Percentiles rank a stretch among this genome's conserved stretches.
Evolutionary conservation across 2,113 vertebrate species (phyloP).

Genomic region (Bagarius yarrelli): DNA sequence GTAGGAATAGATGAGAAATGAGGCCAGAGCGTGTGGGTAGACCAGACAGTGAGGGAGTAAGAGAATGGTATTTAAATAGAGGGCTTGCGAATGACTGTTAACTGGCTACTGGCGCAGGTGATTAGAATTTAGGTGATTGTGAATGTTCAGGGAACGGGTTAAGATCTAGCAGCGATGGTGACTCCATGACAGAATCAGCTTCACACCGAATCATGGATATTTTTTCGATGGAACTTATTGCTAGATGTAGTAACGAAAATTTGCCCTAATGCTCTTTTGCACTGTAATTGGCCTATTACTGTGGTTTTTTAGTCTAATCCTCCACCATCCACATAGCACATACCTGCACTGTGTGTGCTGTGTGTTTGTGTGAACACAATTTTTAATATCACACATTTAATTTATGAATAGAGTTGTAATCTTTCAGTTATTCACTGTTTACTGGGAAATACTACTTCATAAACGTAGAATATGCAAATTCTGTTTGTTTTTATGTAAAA

Average conservation of each 20-base stretch:
- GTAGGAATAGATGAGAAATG: too few relatives aligned
- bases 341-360: too few relatives aligned
- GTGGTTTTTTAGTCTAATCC: background rate
- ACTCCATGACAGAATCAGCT: background rate
- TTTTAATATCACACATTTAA: background rate
- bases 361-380: background rate
- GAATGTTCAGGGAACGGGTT: too few relatives aligned
- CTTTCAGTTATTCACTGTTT: background rate
- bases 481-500: background rate
- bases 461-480: background rate
- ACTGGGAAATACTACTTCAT: slow-evolving; percentile 2
- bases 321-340: background rate
- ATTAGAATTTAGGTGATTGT: too few relatives aligned
- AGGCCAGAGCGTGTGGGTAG: too few relatives aligned
- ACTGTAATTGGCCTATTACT: background rate
- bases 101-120: too few relatives aligned
- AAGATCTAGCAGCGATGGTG: background rate
- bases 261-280: background rate
- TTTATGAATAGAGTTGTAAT: background rate
- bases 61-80: too few relatives aligned
- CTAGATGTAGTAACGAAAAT: background rate
- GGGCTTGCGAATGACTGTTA: too few relatives aligned
- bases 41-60: too few relatives aligned
- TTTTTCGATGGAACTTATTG: background rate
- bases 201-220: background rate